Conservation (phyloP, 2,797 vertebrate genomes). For the Myotis pilosus region DNA sequence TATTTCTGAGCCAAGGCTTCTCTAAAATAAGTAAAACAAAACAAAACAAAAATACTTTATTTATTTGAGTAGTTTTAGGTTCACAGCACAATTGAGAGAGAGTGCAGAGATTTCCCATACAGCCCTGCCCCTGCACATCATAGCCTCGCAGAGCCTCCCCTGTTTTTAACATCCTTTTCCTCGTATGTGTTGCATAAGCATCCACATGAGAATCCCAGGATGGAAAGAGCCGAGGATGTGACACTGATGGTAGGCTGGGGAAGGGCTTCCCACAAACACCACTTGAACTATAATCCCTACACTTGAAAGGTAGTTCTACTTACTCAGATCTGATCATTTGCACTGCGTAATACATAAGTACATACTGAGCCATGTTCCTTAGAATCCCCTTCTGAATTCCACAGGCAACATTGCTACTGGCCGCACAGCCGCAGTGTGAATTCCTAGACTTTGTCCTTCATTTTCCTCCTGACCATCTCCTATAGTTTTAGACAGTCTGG, state of each 20-base stretch:
- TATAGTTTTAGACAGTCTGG: background rate
- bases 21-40: background rate
- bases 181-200: background rate
- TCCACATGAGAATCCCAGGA: background rate
- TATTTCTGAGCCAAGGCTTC: background rate
- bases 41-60: background rate
- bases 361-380: background rate
- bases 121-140: too few species aligned
- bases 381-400: background rate
- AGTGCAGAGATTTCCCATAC: background rate
- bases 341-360: fast-evolving
- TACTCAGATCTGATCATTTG: background rate
- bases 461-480: background rate
- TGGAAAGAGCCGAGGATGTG: background rate
- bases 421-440: background rate
- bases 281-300: background rate
- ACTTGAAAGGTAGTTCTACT: background rate
- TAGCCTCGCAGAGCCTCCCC: background rate
- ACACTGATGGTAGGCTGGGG: background rate
- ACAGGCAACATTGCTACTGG: background rate
- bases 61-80: background rate
- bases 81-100: background rate
- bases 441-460: background rate
- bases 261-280: background rate
- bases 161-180: background rate